phyloP scores from a whole-genome alignment of 2,797 vertebrate species.

The Miichthys miiuy region DNA sequence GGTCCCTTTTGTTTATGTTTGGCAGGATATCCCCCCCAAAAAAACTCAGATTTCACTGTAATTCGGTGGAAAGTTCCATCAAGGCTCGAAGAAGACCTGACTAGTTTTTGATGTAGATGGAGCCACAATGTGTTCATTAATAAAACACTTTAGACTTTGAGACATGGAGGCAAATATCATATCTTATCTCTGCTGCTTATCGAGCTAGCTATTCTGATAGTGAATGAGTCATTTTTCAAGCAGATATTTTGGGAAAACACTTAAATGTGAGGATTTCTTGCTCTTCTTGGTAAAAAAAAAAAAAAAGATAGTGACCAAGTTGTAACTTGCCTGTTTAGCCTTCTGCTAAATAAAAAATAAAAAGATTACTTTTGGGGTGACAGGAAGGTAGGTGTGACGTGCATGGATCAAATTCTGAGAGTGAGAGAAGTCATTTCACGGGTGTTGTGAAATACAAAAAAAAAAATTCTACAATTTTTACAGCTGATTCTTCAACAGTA shows the following conservation, averaged over 20 bases:
- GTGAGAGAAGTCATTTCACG: too few species aligned
- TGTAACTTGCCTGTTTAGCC: too few species aligned
- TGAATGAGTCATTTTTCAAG: neutral
- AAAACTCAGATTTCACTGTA: neutral
- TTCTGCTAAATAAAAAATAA: too few species aligned
- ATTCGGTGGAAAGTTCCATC: constrained; percentile 7
- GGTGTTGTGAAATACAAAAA: too few species aligned
- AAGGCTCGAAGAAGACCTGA: neutral
- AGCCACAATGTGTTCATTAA: neutral
- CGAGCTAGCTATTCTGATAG: neutral
- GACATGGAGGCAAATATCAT: neutral
- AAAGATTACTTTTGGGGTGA: too few species aligned
- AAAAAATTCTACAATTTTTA: too few species aligned
- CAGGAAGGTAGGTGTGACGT: too few species aligned
- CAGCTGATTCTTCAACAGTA: too few species aligned
- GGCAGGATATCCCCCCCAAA: constrained; percentile 7
- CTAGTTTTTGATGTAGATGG: neutral
- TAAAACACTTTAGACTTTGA: neutral
- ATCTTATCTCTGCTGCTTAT: neutral
- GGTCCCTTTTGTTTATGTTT: constrained; percentile 20
- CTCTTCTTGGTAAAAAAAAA: neutral
- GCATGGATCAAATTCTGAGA: too few species aligned
- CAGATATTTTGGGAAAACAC: neutral
- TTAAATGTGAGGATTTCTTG: neutral
- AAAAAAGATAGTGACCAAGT: too few species aligned